Evolutionary conservation across 2,888 invertebrate genomes (phyloP), one percentile per base, ranked within the genome.

Genomic region (Sisyra nigra): DNA sequence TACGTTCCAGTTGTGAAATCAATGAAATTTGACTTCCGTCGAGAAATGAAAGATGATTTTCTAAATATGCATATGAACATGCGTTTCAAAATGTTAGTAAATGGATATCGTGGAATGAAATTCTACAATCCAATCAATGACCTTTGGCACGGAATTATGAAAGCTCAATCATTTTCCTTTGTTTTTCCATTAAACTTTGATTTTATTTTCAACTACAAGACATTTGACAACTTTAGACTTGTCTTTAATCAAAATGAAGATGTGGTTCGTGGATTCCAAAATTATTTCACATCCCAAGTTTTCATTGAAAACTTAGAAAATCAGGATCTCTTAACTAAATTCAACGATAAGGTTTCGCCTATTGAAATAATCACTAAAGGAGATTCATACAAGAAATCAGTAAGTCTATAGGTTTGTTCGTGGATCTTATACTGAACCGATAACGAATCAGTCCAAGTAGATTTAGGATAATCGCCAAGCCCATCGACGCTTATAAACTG

Each of bases 61-160:
- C 33, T 56, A 5, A 55, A 54, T 3, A 5, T 57, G 2, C 51
- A 58, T 30, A 33, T 57, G 14, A 57, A 61, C 14, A 45, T 50
- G n/a, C 52, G 51, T 18, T 41, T 52, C 6, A 47, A 51, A 37
- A 47, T 46, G 11, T 60, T 59, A 57, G 52, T 49, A 54, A 1
- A 24, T 7, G 24, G 24, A 24, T 53, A 54, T 18, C 53, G 57
- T 40, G 56, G 54, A 17, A 54, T 66, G 47, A 52, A 54, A n/a
- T 52, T 64, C 38, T 65, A 64, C 51, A 66, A 67, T 54, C 65
- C 68, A 1, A 51, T 67, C 38, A 52, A 52, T 3, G 60, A 66
- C 48, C 49, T 57, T 18, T 62, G 60, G 61, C 67, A 67, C 48
- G 61, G 63, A 8, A 49, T 66, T 41, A 51, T 53, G 19, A 56